Percentiles rank a stretch among this genome's conserved stretches.
phyloP scores from a whole-genome alignment of 1,140 invertebrate genomes.

The Bombus turneri region DNA sequence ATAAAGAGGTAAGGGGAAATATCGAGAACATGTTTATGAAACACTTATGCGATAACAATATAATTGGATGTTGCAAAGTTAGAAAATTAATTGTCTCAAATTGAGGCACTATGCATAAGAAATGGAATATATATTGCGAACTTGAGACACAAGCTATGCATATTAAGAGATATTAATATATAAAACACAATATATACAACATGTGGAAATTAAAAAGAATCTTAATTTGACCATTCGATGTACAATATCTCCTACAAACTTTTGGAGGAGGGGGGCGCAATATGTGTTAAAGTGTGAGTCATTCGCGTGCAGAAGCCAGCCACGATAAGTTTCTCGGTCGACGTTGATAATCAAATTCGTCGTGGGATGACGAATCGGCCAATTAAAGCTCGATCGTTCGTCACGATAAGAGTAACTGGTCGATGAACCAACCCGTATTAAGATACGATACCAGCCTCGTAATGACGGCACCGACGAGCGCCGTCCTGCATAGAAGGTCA shows the following conservation, averaged over 20 bases:
- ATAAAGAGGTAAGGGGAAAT: not conserved
- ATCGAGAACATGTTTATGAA: not conserved
- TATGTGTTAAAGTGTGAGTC: slow-evolving; percentile 79
- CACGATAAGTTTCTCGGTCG: slow-evolving; percentile 77
- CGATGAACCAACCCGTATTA: slow-evolving; percentile 73
- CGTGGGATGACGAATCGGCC: slow-evolving; percentile 81
- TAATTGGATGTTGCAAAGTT: not conserved
- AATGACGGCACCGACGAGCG: slow-evolving; percentile 40
- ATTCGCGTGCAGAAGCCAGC: slow-evolving; percentile 77
- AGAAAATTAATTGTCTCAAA: no score
- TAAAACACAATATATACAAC: no score
- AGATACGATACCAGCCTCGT: slow-evolving; percentile 49
- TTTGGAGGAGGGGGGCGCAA: slow-evolving; percentile 54
- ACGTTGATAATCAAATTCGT: slow-evolving; percentile 82
- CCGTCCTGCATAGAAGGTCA: slow-evolving; percentile 28
- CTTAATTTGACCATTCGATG: slow-evolving; percentile 37
- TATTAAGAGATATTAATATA: no score
- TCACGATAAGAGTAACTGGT: slow-evolving; percentile 78
- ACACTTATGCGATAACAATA: not conserved
- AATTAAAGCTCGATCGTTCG: slow-evolving; percentile 81
- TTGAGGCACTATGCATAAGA: no score
- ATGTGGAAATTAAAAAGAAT: slow-evolving; percentile 6
- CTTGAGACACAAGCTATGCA: no score
- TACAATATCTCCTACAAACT: slow-evolving; percentile 51
- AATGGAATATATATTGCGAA: no score